These are phyloP conservation scores for Epirrita christyi DNA, from an alignment of 2,888 invertebrate genomes.

Conservation along the genomic window DNA sequence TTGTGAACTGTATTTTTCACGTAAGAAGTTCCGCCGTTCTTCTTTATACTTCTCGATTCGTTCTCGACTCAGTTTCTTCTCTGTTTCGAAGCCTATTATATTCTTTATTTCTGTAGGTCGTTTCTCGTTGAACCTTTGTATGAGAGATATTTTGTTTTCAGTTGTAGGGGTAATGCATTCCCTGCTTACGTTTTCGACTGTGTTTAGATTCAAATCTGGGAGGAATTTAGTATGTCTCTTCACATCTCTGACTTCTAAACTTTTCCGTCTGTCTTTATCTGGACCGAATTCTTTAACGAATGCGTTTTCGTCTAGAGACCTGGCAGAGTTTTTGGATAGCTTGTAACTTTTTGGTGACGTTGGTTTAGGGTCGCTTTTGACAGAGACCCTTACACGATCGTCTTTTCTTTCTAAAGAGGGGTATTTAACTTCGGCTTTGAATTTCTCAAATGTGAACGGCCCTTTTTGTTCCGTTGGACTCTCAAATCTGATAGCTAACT, in stretches of 20 bases:
- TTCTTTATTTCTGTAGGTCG: slow-evolving; percentile 62
- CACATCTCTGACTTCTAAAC: slow-evolving; percentile 85
- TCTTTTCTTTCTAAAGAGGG: slow-evolving; percentile 65
- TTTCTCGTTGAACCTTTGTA: slow-evolving; percentile 78
- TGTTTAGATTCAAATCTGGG: slow-evolving; percentile 74
- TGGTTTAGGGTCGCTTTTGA: slow-evolving; percentile 52
- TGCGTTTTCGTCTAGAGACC: slow-evolving; percentile 90
- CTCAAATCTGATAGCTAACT: slow-evolving; percentile 87
- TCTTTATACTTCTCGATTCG: slow-evolving; percentile 95
- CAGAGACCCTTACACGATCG: slow-evolving; percentile 49
- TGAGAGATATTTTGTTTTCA: slow-evolving; percentile 86
- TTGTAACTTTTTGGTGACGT: slow-evolving; percentile 83
- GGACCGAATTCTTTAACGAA: slow-evolving; percentile 88
- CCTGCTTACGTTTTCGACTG: slow-evolving; percentile 43
- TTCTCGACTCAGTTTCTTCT: slow-evolving; percentile 89
- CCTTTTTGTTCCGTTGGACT: slow-evolving; percentile 85
- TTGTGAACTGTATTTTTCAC: slow-evolving; percentile 94
- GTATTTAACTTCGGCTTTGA: slow-evolving; percentile 72
- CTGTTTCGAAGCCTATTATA: slow-evolving; percentile 70
- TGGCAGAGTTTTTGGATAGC: slow-evolving; percentile 86
- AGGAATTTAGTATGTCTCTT: slow-evolving; percentile 85
- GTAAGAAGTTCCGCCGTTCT: slow-evolving; percentile 92
- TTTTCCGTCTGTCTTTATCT: slow-evolving; percentile 84
- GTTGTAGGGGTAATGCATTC: slow-evolving; percentile 84
- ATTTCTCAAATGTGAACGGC: slow-evolving; percentile 83